A percentile compares a stretch with the other conserved stretches of the same genome.
phyloP scores from a whole-genome alignment of 2,113 vertebrate genomes.

The Delphinapterus leucas region DNA sequence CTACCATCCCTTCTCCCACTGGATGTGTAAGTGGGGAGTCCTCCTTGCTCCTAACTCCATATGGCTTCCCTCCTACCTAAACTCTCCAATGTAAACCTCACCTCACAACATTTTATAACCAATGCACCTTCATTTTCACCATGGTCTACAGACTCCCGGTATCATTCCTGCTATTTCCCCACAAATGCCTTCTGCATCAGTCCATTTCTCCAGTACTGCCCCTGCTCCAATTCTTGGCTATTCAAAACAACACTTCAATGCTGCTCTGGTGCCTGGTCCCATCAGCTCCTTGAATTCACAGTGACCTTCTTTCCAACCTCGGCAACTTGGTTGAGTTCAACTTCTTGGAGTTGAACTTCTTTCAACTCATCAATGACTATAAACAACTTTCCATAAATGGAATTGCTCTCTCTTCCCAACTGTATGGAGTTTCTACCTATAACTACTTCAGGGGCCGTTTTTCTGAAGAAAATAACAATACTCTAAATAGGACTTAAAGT shows the following conservation, averaged over 20 bases:
- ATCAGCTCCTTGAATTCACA: not conserved
- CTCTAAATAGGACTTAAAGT: not conserved
- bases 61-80: not conserved
- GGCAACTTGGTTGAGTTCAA: not conserved
- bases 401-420: not conserved
- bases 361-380: not conserved
- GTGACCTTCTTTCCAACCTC: not conserved
- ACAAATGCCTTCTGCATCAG: not conserved
- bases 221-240: not conserved
- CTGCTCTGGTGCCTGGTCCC: not conserved
- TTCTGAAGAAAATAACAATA: not conserved
- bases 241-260: not conserved
- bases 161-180: not conserved
- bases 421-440: not conserved
- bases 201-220: not conserved
- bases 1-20: not conserved
- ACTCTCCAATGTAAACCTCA: not conserved
- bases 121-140: not conserved
- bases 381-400: not conserved
- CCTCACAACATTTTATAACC: not conserved
- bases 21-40: not conserved
- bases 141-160: fast-evolving
- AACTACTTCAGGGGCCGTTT: not conserved
- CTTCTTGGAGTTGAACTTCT: no score
- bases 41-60: not conserved